phyloP scores from a whole-genome alignment of 92 coral and sea anemone species.

The Siderastrea siderea region DNA sequence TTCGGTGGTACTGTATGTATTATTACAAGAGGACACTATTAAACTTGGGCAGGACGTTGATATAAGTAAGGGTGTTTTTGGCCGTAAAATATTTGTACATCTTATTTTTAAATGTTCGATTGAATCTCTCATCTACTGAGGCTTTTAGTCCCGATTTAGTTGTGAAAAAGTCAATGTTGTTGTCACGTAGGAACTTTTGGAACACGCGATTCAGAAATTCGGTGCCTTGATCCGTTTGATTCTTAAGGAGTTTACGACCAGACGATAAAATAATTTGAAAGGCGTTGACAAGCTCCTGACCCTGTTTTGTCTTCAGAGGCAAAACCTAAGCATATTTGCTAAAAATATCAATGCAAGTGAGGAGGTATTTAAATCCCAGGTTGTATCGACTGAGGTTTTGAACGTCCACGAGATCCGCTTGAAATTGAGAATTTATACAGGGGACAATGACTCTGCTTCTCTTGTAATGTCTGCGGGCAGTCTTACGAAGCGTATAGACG shows the following conservation, averaged over 20 bases:
- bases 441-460: slow-evolving; percentile 53
- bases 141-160: slow-evolving; percentile 7
- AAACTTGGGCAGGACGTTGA: slow-evolving; percentile 4
- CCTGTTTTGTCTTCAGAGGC: slow-evolving; percentile 6
- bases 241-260: background rate
- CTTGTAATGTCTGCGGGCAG: slow-evolving; percentile 26
- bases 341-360: slow-evolving; percentile 39
- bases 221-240: slow-evolving; percentile 8
- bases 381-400: slow-evolving; percentile 41
- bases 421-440: slow-evolving; percentile 41
- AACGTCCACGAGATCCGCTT: slow-evolving; percentile 53
- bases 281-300: background rate
- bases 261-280: background rate
- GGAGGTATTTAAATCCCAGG: slow-evolving; percentile 28
- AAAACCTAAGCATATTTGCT: slow-evolving; percentile 1
- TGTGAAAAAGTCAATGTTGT: slow-evolving; percentile 14
- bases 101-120: slow-evolving; percentile 31
- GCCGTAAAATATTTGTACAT: slow-evolving; percentile 11
- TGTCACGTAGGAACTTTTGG: background rate
- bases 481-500: slow-evolving; percentile 48
- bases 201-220: slow-evolving; percentile 26
- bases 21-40: slow-evolving; percentile 11
- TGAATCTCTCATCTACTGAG: background rate
- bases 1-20: too few species aligned
- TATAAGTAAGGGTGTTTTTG: background rate